Base-by-base conservation (phyloP, 2,888 invertebrate species). In the Watsonalla binaria region DNA sequence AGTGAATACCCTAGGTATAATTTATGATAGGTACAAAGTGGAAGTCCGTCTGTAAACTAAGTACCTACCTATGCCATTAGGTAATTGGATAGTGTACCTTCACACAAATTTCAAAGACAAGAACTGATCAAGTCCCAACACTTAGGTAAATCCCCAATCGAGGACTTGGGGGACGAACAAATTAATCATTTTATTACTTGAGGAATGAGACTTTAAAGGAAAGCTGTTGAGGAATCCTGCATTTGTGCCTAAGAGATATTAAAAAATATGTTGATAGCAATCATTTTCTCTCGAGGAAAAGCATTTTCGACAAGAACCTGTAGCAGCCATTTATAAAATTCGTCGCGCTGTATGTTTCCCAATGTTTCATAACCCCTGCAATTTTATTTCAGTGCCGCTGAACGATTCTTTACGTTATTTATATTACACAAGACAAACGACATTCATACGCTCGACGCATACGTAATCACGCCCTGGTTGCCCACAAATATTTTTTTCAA, bases 21-120 rank as follows among this genome's bases (percentile, higher is more conserved):
- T 37, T 37, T 37, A 37, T 37, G 7, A 24, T 24, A 24, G 24
- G 37, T 37, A 37, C 37, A 37, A 37, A 37, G 4, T 37, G 5
- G 37, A 37, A 37, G 37, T 37, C 37, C 37, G 37, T 8, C 37
- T 37, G 37, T 37, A 24, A 24, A 24, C 49, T 7, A n/a, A 49
- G 13, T 37, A 35, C n/a, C n/a, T 37, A 35, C n/a, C n/a, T 13
- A 35, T 35, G 46, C 54, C 56, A 65, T 68, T 68, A 66, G 59
- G 52, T 60, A 66, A 68, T 66, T 68, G 63, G 57, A 56, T 56
- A 58, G 58, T 37, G 37, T 37, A 34, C 49, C 35, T 9, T 11
- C 24, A 45, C 45, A 14, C 8, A 42, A 14, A 9, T 46, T 46
- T 46, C 46, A 15, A 46, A 46, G 46, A 46, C 46, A 24, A 46